Conservation (phyloP, 2,888 invertebrate genomes). For the Drosophila leonis region DNA sequence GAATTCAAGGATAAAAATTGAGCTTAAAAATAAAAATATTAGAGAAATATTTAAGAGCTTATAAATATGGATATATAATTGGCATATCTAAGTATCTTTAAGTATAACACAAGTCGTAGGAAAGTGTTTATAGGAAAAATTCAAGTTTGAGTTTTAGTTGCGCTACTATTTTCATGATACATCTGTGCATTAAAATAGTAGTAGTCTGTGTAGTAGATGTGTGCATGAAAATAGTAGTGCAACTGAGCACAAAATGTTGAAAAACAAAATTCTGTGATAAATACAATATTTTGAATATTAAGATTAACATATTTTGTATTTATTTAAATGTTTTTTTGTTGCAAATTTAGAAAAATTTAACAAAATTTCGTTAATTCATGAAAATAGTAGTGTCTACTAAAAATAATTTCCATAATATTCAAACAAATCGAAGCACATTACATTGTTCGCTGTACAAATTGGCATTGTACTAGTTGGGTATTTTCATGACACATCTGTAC, state of each 20-base stretch:
- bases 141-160: not conserved
- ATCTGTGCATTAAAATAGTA: too few species aligned
- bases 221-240: too few species aligned
- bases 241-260: too few species aligned
- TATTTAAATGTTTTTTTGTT: too few species aligned
- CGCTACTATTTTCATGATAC: too few species aligned
- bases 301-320: too few species aligned
- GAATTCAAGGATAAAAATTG: not conserved
- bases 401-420: not conserved
- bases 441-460: constrained; percentile 32
- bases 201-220: too few species aligned
- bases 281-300: too few species aligned
- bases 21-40: not conserved
- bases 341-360: too few species aligned
- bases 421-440: not conserved
- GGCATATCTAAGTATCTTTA: not conserved
- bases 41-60: not conserved
- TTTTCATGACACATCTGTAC: too few species aligned
- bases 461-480: constrained; percentile 7
- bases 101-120: not conserved
- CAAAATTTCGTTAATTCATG: not conserved
- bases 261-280: too few species aligned
- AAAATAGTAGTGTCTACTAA: not conserved
- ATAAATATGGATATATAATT: not conserved
- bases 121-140: not conserved